A percentile compares a stretch with the other conserved stretches of the same genome.
phyloP scores from a whole-genome alignment of 2,888 invertebrate species.

The Pegoplata infirma region DNA sequence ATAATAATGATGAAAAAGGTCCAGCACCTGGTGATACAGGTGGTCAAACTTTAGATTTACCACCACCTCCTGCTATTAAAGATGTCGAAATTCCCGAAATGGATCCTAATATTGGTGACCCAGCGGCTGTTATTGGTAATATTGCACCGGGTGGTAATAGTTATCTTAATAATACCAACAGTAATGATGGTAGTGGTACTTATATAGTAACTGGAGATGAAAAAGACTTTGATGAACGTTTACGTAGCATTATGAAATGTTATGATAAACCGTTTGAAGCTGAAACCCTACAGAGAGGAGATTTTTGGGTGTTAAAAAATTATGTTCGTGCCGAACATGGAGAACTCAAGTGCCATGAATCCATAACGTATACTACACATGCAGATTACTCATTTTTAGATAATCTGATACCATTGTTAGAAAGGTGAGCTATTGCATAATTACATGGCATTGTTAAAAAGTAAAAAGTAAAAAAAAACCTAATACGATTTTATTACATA shows the following conservation, averaged over 20 bases:
- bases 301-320: conserved; percentile 94
- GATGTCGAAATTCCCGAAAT: conserved; percentile 54
- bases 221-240: conserved; percentile 77
- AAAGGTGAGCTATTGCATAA: conserved; percentile 79
- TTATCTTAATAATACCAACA: conserved; percentile 71
- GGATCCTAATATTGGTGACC: conserved; percentile 65
- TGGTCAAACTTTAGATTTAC: conserved; percentile 23
- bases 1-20: conserved; percentile 68
- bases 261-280: conserved; percentile 82
- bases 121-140: conserved; percentile 69
- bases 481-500: no score
- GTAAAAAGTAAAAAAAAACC: not conserved
- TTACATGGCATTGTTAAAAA: not conserved
- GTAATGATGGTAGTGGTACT: conserved; percentile 66
- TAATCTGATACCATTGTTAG: conserved; percentile 90
- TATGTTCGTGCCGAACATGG: conserved; percentile 87
- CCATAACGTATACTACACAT: conserved; percentile 94
- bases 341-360: conserved; percentile 86
- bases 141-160: conserved; percentile 61
- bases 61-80: conserved; percentile 39
- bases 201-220: conserved; percentile 76
- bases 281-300: conserved; percentile 85
- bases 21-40: conserved; percentile 64
- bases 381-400: conserved; percentile 94
- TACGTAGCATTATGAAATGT: conserved; percentile 80